Base-by-base conservation (phyloP, 1,140 invertebrate genomes). In the Caenorhabditis tropicalis region DNA sequence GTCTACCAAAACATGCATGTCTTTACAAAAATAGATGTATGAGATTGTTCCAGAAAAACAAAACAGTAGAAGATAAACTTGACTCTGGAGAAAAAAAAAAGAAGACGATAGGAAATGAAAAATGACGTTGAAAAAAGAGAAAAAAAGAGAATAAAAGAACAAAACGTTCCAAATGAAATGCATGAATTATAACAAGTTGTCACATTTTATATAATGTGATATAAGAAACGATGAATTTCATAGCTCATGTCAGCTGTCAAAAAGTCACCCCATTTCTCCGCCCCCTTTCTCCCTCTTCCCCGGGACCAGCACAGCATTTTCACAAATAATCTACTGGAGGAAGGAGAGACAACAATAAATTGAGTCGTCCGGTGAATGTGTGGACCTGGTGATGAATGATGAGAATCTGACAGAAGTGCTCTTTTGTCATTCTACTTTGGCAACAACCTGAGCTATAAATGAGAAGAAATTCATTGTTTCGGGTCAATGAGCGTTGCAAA, bases 191-290 rank as follows among this genome's bases (percentile, higher is more conserved):
- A 74, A 74, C 65, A 43, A 43, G 65, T 74, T 74, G 33, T 74
- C 27, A 74, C 33, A 74, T 74, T 74, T 74, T 36, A 46, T 74
- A 74, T 65, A 65, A 36, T 65, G 31, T 74, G 65, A 74, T 74
- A 74, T 43, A 46, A 46, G 65, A 74, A 29, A 24, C 65, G 33
- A 74, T 74, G 36, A 43, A 74, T 74, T 74, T 74, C 65, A 74
- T 74, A 27, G 65, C 33, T 21, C 33, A 39, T 74, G 65, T 74
- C 65, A 74, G 65, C 65, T 74, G 65, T 74, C 65, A 74, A 74
- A n/a, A 74, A 74, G 65, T 74, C 65, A 39, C 33, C 65, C 36
- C 6, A 3, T 4, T 3, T 5, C 60, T 9, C 7, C 21, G 27
- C 65, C 65, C 21, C n/a, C 15, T 29, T 15, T 24, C 10, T 15